A percentile compares a stretch with the other conserved stretches of the same genome.
Evolutionary conservation across 2,797 vertebrate species (phyloP).

Genomic region (Cyprinodon diabolis): DNA sequence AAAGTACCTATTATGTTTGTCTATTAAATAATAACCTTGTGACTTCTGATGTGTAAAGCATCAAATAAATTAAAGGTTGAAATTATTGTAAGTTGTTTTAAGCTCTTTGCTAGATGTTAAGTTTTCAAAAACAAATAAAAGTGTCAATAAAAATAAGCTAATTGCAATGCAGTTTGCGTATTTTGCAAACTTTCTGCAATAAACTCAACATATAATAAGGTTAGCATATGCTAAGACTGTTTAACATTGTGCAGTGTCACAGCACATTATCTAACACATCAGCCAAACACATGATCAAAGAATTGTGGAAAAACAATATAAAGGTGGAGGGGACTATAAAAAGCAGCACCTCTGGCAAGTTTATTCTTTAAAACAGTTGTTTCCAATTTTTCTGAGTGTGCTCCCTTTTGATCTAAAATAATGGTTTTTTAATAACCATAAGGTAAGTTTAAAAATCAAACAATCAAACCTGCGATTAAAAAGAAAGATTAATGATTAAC

Average conservation of each 20-base stretch:
- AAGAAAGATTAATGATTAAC: too few species aligned
- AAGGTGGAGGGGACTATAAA: not conserved
- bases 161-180: too few species aligned
- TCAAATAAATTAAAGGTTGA: constrained; percentile 65
- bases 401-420: too few species aligned
- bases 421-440: not conserved
- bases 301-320: not conserved
- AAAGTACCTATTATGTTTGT: constrained; percentile 48
- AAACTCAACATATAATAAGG: too few species aligned
- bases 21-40: constrained; percentile 53
- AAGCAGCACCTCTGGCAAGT: not conserved
- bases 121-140: not conserved
- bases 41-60: constrained; percentile 58
- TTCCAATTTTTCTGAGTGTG: too few species aligned
- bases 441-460: not conserved
- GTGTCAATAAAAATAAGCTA: not conserved
- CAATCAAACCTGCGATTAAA: too few species aligned
- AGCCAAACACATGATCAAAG: not conserved
- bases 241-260: not conserved
- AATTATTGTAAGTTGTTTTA: constrained; percentile 21
- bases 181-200: too few species aligned
- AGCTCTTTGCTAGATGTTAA: not conserved
- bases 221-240: not conserved
- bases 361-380: not conserved
- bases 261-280: not conserved